Conservation (phyloP, 1,140 invertebrate genomes). For the Thaumetopoea pityocampa region DNA sequence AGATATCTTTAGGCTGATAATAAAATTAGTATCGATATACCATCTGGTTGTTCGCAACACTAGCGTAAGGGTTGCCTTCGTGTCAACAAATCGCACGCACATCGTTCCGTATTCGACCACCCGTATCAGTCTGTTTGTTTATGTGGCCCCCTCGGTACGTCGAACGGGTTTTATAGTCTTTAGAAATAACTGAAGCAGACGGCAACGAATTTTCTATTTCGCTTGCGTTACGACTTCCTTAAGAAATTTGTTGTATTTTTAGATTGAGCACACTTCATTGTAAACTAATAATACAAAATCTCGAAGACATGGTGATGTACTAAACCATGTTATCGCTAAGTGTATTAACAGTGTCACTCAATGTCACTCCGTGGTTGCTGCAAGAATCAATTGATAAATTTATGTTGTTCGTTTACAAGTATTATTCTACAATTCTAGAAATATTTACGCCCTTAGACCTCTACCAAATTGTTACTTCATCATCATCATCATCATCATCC, state of each 20-base stretch:
- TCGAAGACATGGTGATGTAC: too few species aligned
- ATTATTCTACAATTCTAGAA: too few species aligned
- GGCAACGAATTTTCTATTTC: constrained; percentile 26
- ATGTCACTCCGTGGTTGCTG: too few species aligned
- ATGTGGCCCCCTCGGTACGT: constrained; percentile 25
- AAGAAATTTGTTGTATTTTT: constrained; percentile 10
- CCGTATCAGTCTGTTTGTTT: constrained; percentile 47
- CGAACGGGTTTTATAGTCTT: constrained; percentile 33
- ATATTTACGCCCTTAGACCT: too few species aligned
- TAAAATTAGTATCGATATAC: not conserved
- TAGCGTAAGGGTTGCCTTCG: constrained; percentile 18
- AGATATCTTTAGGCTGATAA: too few species aligned
- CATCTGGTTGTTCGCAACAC: not conserved
- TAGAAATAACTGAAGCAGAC: constrained; percentile 34
- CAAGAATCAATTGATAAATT: too few species aligned
- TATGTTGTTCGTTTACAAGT: too few species aligned
- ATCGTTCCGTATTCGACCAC: constrained; percentile 42
- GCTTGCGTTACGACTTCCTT: constrained; percentile 27
- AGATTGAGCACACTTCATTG: constrained; percentile 2
- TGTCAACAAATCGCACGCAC: constrained; percentile 49
- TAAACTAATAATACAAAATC: too few species aligned
- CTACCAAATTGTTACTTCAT: too few species aligned
- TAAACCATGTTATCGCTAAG: too few species aligned
- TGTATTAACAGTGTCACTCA: too few species aligned
- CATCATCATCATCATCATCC: too few species aligned